Evolutionary conservation across 2,888 invertebrate species (phyloP), one percentile per base, ranked within the genome.

Genomic region (Spodoptera picta): DNA sequence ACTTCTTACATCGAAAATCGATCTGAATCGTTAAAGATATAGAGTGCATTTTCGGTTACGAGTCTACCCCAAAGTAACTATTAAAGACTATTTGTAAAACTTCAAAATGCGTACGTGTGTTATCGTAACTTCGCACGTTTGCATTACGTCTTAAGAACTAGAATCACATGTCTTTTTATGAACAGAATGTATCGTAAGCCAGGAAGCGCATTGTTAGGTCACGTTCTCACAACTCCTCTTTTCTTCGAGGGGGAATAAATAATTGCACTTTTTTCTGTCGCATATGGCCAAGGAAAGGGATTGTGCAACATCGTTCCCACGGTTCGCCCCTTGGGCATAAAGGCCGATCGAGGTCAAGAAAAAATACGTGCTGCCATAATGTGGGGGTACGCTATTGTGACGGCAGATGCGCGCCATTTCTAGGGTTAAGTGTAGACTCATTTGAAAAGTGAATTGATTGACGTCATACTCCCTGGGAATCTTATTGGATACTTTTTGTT

Each of bases 211-310:
- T 94, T 94, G 94, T 94, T 93, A 89, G 94, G 94, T 93, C 94
- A 94, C 94, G 94, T 94, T 94, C 94, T 92, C 94, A 94, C 94
- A 93, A 90, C 93, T 93, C 93, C 93, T 92, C 93, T 91, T 93
- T 94, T 94, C 92, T 93, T 93, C 88, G 91, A 91, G 92, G 93
- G 92, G 92, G 93, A 93, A 93, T 93, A 93, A 93, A 93, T 94
- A 93, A 94, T 94, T 94, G 94, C 93, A 94, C 92, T 94, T 94
- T 94, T 94, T 94, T 94, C 92, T 92, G 93, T 92, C 94, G 91
- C 94, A 94, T 93, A 94, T 94, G 94, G 94, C 93, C 89, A 92
- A 94, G 93, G 92, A 93, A 92, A 89, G 83, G 92, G 90, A 90
- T 93, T 92, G 92, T 89, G 92, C 91, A 92, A 90, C 89, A 90